phyloP scores from a whole-genome alignment of 2,797 vertebrate species.

The Glyptemys insculpta region DNA sequence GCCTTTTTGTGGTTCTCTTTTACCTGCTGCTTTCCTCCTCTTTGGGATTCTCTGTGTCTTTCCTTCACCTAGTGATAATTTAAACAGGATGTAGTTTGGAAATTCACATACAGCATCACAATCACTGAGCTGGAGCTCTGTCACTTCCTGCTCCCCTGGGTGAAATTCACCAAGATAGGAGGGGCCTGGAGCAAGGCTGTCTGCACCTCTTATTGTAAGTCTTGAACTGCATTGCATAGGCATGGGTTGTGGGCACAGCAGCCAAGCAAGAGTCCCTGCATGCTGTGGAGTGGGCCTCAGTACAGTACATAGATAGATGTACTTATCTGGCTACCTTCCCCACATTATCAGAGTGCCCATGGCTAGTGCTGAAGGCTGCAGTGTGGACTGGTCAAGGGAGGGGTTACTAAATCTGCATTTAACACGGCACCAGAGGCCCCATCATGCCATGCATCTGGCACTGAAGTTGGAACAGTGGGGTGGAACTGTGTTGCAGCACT shows the following conservation, averaged over 20 bases:
- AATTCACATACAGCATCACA: conserved; percentile 8
- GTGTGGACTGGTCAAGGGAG: background rate
- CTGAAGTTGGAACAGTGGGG: background rate
- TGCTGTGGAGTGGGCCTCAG: background rate
- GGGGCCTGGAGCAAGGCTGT: background rate
- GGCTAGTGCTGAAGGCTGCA: background rate
- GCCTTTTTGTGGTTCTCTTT: background rate
- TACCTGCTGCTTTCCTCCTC: background rate
- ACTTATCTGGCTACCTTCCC: background rate
- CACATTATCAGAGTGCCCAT: background rate
- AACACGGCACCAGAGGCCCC: background rate
- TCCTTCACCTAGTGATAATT: conserved; percentile 25
- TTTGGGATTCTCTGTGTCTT: background rate
- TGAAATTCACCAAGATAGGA: background rate
- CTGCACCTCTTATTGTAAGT: background rate
- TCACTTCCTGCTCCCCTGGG: background rate
- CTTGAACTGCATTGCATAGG: background rate
- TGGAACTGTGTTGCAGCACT: background rate
- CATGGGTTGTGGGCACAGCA: background rate
- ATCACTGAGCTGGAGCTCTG: background rate
- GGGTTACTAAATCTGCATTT: background rate
- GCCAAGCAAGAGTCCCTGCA: background rate
- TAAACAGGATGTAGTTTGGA: conserved; percentile 16
- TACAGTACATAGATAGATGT: background rate
- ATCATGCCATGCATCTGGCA: background rate